Percentiles rank a stretch among this genome's conserved stretches.
Evolutionary conservation across 2,888 invertebrate species (phyloP).

Genomic region (Zhengitettix transpicula): DNA sequence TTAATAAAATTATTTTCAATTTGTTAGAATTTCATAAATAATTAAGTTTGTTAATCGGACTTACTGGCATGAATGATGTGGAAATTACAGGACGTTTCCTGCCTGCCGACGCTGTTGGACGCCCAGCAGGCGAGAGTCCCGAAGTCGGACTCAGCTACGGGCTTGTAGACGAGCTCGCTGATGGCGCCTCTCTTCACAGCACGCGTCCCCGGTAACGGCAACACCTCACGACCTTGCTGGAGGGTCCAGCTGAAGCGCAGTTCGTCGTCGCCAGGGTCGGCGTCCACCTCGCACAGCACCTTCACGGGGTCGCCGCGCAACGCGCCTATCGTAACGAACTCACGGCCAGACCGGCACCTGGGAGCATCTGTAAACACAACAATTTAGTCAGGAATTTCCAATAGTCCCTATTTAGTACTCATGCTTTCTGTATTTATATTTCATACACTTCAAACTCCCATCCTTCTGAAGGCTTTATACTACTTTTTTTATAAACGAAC

Average conservation of each 20-base stretch:
- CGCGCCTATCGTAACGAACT: conserved; percentile 52
- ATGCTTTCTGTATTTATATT: too few species aligned
- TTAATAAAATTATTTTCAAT: too few species aligned
- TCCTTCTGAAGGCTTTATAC: too few species aligned
- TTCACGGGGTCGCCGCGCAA: conserved; percentile 54
- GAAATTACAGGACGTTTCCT: conserved; percentile 64
- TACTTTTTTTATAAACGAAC: too few species aligned
- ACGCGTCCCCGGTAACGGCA: conserved; percentile 49
- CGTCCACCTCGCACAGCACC: conserved; percentile 66
- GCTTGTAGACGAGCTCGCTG: conserved; percentile 38
- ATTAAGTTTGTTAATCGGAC: conserved; percentile 19
- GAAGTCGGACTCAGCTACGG: conserved; percentile 41
- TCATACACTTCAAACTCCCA: too few species aligned
- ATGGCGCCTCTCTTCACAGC: conserved; percentile 31
- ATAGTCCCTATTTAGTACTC: too few species aligned
- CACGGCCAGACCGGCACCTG: conserved; percentile 54
- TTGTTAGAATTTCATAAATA: too few species aligned
- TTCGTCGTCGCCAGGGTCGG: conserved; percentile 50
- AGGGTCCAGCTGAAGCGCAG: conserved; percentile 72
- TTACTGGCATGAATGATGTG: conserved; percentile 67
- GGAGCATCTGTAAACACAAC: conserved; percentile 44
- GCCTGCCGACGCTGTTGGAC: conserved; percentile 65
- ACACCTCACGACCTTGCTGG: conserved; percentile 57
- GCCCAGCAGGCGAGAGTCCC: conserved; percentile 82
- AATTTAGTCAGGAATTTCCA: background rate